Base-by-base conservation (phyloP, 2,888 invertebrate species). In the Drosophila mayaguana region DNA sequence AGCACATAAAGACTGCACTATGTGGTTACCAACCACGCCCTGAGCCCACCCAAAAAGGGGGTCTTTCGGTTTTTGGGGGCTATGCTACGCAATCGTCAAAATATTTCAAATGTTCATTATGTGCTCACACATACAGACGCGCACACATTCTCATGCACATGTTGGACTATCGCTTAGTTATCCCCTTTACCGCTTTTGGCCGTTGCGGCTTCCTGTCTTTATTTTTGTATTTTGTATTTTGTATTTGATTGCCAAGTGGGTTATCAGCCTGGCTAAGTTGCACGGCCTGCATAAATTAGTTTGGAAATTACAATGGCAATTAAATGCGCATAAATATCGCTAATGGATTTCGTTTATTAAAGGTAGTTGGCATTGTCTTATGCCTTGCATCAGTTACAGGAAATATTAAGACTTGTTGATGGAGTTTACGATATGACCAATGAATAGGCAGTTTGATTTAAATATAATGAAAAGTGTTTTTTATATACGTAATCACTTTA, bases 31-130 rank as follows among this genome's bases (percentile, higher is more conserved):
- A 40, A 7, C 32, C 28, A 55, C 57, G 34, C 56, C 43, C 43
- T 48, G 9, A 1, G 5, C 25, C 36, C 22, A 2, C 18, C 18
- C 14, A 11, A 34, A 43, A 57, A 14, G 76, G 57, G 14, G n/a
- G 22, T 38, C 54, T 55, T 25, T n/a, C 40, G 28, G 42, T 53
- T 20, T 14, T 68, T 57, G 14, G 59, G 25, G 54, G 43, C 78
- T 48, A 61, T 59, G 79, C 76, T 84, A 83, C 84, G 83, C 81
- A 88, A 83, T 84, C 84, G 70, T 76, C 72, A 62, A 84, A 84
- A 71, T 65, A 84, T 89, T 84, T 84, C 67, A 84, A 76, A 76
- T 73, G 65, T 79, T 62, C 48, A 14, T 54, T 16, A n/a, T 25
- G n/a, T 16, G n/a, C 11, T 16, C 38, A 25, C 7, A 25, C 22